Conservation (phyloP, 2,797 vertebrate genomes). For the Chelonia mydas region DNA sequence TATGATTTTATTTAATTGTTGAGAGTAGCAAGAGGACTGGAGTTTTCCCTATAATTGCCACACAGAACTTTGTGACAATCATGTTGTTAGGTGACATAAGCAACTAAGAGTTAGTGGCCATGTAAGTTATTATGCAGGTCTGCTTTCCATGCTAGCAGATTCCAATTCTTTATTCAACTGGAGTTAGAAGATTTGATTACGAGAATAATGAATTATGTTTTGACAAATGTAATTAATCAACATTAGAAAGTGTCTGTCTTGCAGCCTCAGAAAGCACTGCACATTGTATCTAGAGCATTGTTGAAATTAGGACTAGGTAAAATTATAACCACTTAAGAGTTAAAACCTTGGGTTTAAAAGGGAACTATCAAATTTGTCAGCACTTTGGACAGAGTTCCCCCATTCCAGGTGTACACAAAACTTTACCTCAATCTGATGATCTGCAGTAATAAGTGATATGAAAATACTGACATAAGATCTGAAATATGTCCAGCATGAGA, state of each 20-base stretch:
- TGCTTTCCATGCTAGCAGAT: neutral
- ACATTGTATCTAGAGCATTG: neutral
- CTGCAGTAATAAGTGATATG: neutral
- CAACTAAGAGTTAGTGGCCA: neutral
- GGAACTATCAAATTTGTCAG: neutral
- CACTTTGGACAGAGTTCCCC: neutral
- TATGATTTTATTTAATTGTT: neutral
- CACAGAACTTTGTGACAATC: neutral
- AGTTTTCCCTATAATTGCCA: neutral
- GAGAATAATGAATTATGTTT: neutral
- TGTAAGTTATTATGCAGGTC: neutral
- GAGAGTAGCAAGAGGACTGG: neutral
- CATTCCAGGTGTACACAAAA: neutral
- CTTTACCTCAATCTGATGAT: neutral
- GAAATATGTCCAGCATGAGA: neutral
- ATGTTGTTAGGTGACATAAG: constrained; percentile 19
- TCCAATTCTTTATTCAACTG: neutral
- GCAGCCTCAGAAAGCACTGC: neutral
- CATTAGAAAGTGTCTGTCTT: neutral
- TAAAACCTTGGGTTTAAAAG: neutral
- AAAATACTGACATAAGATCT: neutral
- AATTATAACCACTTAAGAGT: neutral
- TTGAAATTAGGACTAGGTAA: neutral
- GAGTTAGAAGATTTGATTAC: neutral
- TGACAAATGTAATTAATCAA: neutral